phyloP scores from a whole-genome alignment of 1,140 invertebrate genomes.

The Platyscapa corneri region DNA sequence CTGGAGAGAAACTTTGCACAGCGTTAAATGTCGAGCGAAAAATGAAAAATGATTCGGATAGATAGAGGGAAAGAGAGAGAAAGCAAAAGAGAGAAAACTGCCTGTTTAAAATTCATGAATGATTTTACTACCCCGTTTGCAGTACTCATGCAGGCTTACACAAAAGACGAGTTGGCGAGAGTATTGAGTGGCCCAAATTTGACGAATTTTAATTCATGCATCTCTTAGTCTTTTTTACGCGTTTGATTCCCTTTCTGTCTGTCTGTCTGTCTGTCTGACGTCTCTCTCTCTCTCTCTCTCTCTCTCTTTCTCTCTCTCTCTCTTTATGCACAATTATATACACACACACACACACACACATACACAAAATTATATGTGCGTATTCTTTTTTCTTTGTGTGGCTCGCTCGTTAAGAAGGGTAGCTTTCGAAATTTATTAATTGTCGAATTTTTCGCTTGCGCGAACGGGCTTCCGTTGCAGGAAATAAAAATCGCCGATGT shows the following conservation, averaged over 20 bases:
- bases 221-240: not conserved
- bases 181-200: constrained; percentile 62
- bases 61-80: not conserved
- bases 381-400: not conserved
- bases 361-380: no score
- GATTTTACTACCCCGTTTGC: constrained; percentile 62
- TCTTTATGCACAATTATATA: no score
- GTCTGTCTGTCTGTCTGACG: not conserved
- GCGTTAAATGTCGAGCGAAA: constrained; percentile 65
- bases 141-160: constrained; percentile 21
- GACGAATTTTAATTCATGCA: constrained; percentile 49
- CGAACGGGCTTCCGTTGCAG: constrained; percentile 19
- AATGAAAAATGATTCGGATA: constrained; percentile 73
- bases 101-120: constrained; percentile 76
- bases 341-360: no score
- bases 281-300: not conserved
- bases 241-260: not conserved
- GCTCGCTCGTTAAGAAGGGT: constrained; percentile 36
- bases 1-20: constrained; percentile 39
- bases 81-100: not conserved
- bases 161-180: constrained; percentile 52
- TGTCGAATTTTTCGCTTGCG: constrained; percentile 66
- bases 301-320: not conserved
- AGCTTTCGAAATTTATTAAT: constrained; percentile 66
- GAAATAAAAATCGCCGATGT: constrained; percentile 8